A percentile compares a stretch with the other conserved stretches of the same genome.
These are phyloP conservation scores for Drosophila repleta DNA, from an alignment of 1,140 invertebrate genomes.

Conservation along the genomic window DNA sequence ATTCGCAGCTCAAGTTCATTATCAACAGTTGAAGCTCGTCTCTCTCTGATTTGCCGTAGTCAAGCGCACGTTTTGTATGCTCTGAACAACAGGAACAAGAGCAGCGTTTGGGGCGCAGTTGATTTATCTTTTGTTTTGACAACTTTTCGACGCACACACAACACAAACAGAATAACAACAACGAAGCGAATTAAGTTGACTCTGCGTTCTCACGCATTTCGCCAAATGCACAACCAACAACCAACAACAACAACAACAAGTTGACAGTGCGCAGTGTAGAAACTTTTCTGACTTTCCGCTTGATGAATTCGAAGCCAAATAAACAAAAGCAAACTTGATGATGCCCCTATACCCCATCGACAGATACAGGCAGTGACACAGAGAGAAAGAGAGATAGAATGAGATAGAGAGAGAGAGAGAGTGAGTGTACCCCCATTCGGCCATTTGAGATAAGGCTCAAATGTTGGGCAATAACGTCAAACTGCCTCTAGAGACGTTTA, in stretches of 20 bases:
- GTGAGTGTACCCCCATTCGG: background rate
- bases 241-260: slow-evolving; percentile 13
- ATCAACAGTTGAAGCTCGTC: slow-evolving; percentile 28
- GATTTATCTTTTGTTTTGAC: slow-evolving; percentile 81
- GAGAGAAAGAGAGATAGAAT: background rate
- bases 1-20: slow-evolving; percentile 58
- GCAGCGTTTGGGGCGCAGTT: slow-evolving; percentile 55
- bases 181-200: slow-evolving; percentile 58
- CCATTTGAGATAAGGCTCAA: slow-evolving; percentile 39
- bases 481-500: slow-evolving; percentile 57
- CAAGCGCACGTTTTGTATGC: slow-evolving; percentile 6
- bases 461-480: slow-evolving; percentile 57
- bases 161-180: slow-evolving; percentile 42
- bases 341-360: slow-evolving; percentile 4
- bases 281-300: slow-evolving; percentile 72
- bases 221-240: slow-evolving; percentile 44
- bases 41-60: background rate
- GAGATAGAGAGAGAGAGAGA: background rate
- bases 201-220: slow-evolving; percentile 76
- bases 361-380: background rate
- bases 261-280: slow-evolving; percentile 26
- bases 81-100: background rate
- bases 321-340: slow-evolving; percentile 62
- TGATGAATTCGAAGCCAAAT: slow-evolving; percentile 78
- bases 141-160: slow-evolving; percentile 61